Evolutionary conservation across 2,888 invertebrate species (phyloP).

Genomic region (Tipula helvola): DNA sequence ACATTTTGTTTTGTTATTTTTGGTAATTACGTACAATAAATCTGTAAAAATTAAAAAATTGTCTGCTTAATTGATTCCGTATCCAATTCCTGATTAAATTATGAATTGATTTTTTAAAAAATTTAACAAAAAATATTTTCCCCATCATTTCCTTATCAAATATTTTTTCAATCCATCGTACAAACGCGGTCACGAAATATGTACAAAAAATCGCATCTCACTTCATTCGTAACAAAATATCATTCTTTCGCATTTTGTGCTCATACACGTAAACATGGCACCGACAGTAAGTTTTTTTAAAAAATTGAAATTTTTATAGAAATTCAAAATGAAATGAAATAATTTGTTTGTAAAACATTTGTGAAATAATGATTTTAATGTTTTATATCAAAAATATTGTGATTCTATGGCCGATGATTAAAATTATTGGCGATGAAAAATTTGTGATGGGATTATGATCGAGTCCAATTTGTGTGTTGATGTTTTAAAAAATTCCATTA

Average conservation of each 20-base stretch:
- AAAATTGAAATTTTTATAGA: constrained; percentile 16
- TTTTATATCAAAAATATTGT: not conserved
- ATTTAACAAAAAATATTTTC: no score
- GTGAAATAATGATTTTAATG: not conserved
- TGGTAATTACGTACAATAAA: not conserved
- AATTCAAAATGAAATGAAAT: not conserved
- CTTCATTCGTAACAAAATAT: not conserved
- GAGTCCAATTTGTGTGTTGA: not conserved
- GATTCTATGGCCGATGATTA: not conserved
- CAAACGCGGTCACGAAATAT: not conserved
- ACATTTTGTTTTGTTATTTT: not conserved
- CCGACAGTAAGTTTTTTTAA: constrained; percentile 31
- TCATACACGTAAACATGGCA: constrained; percentile 30
- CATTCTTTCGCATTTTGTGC: constrained; percentile 12
- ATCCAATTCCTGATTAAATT: no score
- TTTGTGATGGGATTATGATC: not conserved
- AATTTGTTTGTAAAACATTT: not conserved
- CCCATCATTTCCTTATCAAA: not conserved
- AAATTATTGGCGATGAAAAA: constrained; percentile 13
- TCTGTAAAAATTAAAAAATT: not conserved
- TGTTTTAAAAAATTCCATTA: not conserved
- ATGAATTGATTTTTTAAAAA: no score
- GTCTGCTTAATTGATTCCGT: no score
- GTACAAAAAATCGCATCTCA: not conserved
- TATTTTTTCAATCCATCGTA: not conserved